phyloP scores from a whole-genome alignment of 2,888 invertebrate species.

The Macrosoma leucophasiata region DNA sequence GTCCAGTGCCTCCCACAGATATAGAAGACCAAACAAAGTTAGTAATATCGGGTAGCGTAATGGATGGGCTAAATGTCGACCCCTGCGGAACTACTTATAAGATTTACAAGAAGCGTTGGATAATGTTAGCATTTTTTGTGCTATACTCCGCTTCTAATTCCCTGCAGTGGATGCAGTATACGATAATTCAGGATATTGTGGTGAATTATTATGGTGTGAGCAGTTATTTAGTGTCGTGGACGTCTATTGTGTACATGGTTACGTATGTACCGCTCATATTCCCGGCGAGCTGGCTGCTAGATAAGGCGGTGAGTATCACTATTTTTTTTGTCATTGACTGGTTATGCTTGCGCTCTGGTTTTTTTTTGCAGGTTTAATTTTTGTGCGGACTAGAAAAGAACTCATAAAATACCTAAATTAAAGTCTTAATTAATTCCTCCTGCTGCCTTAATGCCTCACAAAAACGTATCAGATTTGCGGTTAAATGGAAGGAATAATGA shows the following conservation, averaged over 20 bases:
- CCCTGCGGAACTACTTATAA: conserved; percentile 47
- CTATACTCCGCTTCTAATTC: conserved; percentile 92
- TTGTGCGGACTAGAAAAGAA: too few species aligned
- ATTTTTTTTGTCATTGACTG: too few species aligned
- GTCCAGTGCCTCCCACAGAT: too few species aligned
- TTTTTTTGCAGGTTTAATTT: too few species aligned
- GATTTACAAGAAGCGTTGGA: conserved; percentile 84
- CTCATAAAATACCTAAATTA: too few species aligned
- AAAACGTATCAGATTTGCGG: too few species aligned
- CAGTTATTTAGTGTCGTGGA: conserved; percentile 90
- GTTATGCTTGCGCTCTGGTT: too few species aligned
- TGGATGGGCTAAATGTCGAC: conserved; percentile 38
- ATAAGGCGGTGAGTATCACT: conserved; percentile 93
- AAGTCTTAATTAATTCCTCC: too few species aligned
- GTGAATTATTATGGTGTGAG: conserved; percentile 82
- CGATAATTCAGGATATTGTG: conserved; percentile 91
- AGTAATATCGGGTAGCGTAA: conserved; percentile 42
- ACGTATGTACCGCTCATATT: conserved; percentile 97
- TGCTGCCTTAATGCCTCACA: too few species aligned
- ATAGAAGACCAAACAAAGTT: conserved; percentile 28
- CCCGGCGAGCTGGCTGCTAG: conserved; percentile 96
- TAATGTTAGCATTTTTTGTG: conserved; percentile 88
- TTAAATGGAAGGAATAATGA: too few species aligned
- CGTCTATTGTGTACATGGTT: conserved; percentile 98
- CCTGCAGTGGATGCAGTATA: conserved; percentile 97